Percentiles rank a stretch among this genome's conserved stretches.
Evolutionary conservation across 2,797 vertebrate species (phyloP).

Genomic region (Sebastes dallii): DNA sequence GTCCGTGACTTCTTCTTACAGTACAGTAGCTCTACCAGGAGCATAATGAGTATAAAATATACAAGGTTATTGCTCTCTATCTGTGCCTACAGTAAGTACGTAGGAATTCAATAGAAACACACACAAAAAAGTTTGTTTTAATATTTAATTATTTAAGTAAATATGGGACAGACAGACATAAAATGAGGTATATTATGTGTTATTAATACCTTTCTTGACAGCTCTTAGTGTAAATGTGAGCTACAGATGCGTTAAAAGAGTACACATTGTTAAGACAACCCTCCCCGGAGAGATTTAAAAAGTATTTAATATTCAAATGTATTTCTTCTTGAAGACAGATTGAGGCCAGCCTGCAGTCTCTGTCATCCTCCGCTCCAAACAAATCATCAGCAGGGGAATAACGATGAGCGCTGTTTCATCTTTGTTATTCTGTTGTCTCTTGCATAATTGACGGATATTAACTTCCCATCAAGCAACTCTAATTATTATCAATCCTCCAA

Average conservation of each 20-base stretch:
- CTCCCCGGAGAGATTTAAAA: conserved; percentile 32
- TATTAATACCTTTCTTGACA: neutral
- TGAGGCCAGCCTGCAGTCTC: conserved; percentile 63
- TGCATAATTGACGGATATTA: conserved; percentile 91
- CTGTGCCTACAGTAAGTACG: neutral
- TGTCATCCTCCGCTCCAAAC: conserved; percentile 77
- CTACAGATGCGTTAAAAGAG: conserved; percentile 25
- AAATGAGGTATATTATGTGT: neutral
- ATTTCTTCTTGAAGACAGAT: conserved; percentile 65
- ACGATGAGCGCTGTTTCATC: conserved; percentile 86
- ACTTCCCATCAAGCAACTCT: conserved; percentile 93
- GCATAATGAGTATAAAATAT: too few species aligned
- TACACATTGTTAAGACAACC: conserved; percentile 34
- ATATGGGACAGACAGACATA: neutral
- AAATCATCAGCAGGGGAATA: conserved; percentile 90
- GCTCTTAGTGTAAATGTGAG: conserved; percentile 7
- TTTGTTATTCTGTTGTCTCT: conserved; percentile 87
- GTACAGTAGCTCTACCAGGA: neutral
- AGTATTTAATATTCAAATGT: conserved; percentile 68
- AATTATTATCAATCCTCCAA: conserved; percentile 93
- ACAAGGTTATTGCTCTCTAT: neutral
- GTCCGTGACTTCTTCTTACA: neutral
- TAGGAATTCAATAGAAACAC: neutral
- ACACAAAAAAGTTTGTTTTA: neutral
- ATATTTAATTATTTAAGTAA: neutral